Evolutionary conservation across 2,113 vertebrate genomes (phyloP).

Genomic region (Chinchilla lanigera): DNA sequence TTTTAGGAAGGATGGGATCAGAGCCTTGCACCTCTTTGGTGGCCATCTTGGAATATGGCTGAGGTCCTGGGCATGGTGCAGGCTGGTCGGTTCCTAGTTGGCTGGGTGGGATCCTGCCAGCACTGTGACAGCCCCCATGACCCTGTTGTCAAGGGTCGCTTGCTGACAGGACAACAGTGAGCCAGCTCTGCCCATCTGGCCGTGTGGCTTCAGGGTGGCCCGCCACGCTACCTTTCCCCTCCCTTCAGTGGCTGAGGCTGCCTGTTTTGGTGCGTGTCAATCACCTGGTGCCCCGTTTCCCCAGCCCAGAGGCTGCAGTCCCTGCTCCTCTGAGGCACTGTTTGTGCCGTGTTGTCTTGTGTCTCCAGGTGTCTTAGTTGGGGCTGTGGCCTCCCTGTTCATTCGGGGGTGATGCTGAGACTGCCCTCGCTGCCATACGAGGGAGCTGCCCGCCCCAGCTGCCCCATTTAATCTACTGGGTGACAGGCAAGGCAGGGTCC

Average conservation of each 20-base stretch:
- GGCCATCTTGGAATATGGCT: neutral
- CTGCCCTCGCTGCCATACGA: accelerated
- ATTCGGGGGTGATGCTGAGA: neutral
- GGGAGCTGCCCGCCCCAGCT: neutral
- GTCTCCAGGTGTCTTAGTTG: accelerated
- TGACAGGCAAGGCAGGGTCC: neutral
- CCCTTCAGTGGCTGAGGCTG: accelerated
- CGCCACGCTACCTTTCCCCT: accelerated
- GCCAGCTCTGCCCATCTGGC: too few species aligned
- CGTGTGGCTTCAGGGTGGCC: neutral
- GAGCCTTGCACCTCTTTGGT: accelerated
- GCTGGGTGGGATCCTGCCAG: neutral
- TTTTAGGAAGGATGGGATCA: neutral
- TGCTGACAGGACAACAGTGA: neutral
- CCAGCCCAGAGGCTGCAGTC: neutral
- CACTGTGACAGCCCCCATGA: accelerated
- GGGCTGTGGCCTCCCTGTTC: neutral
- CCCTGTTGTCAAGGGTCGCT: neutral
- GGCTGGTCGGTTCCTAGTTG: neutral
- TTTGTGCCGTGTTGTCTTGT: neutral
- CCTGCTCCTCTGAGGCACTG: accelerated
- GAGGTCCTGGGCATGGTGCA: neutral
- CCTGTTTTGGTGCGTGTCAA: accelerated
- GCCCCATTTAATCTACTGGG: too few species aligned
- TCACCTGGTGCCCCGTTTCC: accelerated